These are phyloP conservation scores for Octodonta nipae DNA, from an alignment of 2,888 invertebrate genomes.

Conservation along the genomic window DNA sequence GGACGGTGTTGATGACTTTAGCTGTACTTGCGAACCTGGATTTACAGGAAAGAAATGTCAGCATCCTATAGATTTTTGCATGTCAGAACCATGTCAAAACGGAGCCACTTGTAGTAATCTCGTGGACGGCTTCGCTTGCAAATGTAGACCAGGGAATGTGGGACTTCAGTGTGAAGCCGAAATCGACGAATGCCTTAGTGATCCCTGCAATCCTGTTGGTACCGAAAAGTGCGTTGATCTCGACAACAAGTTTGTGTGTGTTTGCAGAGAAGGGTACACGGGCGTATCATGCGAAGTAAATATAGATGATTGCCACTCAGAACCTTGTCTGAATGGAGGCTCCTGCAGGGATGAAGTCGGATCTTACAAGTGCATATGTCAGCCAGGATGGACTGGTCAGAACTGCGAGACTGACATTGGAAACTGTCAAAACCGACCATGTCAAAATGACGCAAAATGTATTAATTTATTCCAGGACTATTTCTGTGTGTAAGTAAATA, in stretches of 20 bases:
- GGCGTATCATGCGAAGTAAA: slow-evolving; percentile 75
- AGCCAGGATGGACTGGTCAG: slow-evolving; percentile 74
- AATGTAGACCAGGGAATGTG: slow-evolving; percentile 83
- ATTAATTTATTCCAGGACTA: slow-evolving; percentile 85
- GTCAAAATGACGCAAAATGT: slow-evolving; percentile 84
- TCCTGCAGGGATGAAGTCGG: slow-evolving; percentile 76
- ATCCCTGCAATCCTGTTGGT: slow-evolving; percentile 80
- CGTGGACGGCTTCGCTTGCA: slow-evolving; percentile 80
- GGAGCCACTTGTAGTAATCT: slow-evolving; percentile 79
- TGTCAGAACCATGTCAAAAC: slow-evolving; percentile 80
- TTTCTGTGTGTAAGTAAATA: slow-evolving; percentile 66
- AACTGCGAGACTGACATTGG: slow-evolving; percentile 80
- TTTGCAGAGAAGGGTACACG: slow-evolving; percentile 77
- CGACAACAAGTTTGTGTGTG: slow-evolving; percentile 75
- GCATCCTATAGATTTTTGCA: slow-evolving; percentile 70
- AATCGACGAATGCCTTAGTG: slow-evolving; percentile 81
- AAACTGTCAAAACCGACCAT: slow-evolving; percentile 72
- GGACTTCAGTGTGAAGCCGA: slow-evolving; percentile 89
- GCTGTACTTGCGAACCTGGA: slow-evolving; percentile 84
- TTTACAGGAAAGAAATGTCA: slow-evolving; percentile 88
- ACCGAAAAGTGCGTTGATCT: slow-evolving; percentile 81
- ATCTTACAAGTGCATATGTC: slow-evolving; percentile 68
- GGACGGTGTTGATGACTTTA: slow-evolving; percentile 71
- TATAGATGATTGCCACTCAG: slow-evolving; percentile 72
- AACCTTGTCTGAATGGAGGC: slow-evolving; percentile 81